These are phyloP conservation scores for Ovis canadensis DNA, from an alignment of 2,113 vertebrate species.

Conservation along the genomic window DNA sequence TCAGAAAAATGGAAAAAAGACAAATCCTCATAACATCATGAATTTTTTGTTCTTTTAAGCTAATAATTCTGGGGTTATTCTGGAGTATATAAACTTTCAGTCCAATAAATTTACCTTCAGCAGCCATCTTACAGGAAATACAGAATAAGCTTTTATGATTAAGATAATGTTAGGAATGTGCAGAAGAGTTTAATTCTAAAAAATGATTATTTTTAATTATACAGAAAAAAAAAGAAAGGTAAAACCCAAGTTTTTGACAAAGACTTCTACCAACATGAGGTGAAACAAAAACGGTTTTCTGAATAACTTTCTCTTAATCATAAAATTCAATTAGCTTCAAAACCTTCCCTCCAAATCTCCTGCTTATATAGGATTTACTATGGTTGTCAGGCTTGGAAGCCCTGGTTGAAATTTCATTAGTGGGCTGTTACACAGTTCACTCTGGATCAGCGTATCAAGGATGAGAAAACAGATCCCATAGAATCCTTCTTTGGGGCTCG, in stretches of 20 bases:
- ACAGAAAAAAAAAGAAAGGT: not conserved
- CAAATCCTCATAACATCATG: not conserved
- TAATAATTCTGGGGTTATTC: not conserved
- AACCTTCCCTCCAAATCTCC: not conserved
- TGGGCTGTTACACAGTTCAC: not conserved
- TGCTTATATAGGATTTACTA: not conserved
- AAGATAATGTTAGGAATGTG: not conserved
- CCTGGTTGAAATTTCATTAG: not conserved
- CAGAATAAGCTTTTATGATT: not conserved
- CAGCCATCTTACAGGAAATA: not conserved
- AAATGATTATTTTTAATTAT: not conserved
- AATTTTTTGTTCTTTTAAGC: not conserved
- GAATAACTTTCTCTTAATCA: not conserved
- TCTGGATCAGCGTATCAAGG: not conserved
- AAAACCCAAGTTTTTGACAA: not conserved
- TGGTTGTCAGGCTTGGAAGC: not conserved
- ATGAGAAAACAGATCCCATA: not conserved
- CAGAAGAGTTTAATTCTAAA: not conserved
- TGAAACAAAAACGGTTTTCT: not conserved
- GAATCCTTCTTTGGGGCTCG: not conserved
- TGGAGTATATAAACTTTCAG: not conserved
- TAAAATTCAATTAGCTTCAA: not conserved
- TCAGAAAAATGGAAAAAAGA: conserved; percentile 12
- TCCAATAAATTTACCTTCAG: not conserved
- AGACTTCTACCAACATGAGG: not conserved